phyloP scores from a whole-genome alignment of 2,797 vertebrate species.

The Syngnathus acus region DNA sequence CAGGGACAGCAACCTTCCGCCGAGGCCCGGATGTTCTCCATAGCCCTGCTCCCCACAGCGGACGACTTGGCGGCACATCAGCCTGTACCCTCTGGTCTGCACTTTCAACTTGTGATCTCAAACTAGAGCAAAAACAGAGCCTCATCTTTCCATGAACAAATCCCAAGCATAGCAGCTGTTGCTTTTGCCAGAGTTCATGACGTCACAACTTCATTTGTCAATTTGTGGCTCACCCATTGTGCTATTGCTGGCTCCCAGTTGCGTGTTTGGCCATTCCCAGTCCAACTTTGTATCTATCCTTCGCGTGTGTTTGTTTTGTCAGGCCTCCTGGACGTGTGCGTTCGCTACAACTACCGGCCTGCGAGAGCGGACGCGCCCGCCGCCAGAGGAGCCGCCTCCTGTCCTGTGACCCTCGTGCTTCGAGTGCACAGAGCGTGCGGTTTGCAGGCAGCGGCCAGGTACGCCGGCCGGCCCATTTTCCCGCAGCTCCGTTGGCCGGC shows the following conservation, averaged over 20 bases:
- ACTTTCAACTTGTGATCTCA: not conserved
- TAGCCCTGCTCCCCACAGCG: conserved; percentile 75
- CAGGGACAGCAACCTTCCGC: conserved; percentile 68
- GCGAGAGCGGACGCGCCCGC: conserved; percentile 47
- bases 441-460: conserved; percentile 89
- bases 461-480: conserved; percentile 6
- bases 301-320: conserved; percentile 12
- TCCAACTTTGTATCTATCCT: not conserved
- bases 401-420: conserved; percentile 72
- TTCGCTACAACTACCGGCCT: conserved; percentile 75
- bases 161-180: too few species aligned
- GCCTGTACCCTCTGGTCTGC: conserved; percentile 75
- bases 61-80: conserved; percentile 55
- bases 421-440: conserved; percentile 84
- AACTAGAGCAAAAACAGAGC: too few species aligned
- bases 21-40: conserved; percentile 79
- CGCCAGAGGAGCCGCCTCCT: conserved; percentile 54
- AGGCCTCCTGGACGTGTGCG: conserved; percentile 83
- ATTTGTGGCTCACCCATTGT: too few species aligned
- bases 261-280: not conserved
- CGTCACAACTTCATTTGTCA: too few species aligned
- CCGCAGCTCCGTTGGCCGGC: not conserved
- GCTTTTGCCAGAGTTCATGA: too few species aligned
- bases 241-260: too few species aligned
- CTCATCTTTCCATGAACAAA: too few species aligned